These are phyloP conservation scores for Ormia ochracea DNA, from an alignment of 2,888 invertebrate species.

Conservation along the genomic window DNA sequence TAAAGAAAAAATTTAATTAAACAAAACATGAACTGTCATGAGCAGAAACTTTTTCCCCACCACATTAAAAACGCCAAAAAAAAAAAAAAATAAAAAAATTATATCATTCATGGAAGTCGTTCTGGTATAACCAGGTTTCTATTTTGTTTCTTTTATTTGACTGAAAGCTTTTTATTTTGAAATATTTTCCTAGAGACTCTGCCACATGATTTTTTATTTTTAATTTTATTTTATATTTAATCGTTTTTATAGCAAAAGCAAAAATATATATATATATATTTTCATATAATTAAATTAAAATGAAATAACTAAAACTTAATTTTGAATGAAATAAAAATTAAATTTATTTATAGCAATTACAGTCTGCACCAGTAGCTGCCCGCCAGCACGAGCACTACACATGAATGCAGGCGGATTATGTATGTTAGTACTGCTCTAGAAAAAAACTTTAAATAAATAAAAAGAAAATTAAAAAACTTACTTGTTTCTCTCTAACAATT, in stretches of 20 bases:
- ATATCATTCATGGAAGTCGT: constrained; percentile 51
- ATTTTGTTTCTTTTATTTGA: constrained; percentile 28
- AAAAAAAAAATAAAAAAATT: no score
- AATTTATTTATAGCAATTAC: background rate
- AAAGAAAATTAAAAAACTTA: background rate
- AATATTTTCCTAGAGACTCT: background rate
- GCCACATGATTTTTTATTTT: background rate
- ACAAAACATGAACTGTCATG: no score
- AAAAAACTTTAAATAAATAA: background rate
- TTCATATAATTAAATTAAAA: background rate
- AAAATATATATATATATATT: background rate
- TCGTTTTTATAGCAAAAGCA: background rate
- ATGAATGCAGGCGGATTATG: background rate
- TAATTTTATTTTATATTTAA: background rate
- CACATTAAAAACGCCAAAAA: no score
- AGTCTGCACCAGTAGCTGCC: background rate
- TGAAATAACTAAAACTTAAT: background rate
- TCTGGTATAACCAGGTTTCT: constrained; percentile 50
- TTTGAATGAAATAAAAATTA: constrained; percentile 4
- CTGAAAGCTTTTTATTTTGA: background rate
- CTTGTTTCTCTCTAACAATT: background rate
- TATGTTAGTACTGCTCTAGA: constrained; percentile 24
- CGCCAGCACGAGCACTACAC: background rate
- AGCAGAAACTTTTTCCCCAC: no score
- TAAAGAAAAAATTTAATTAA: no score